Evolutionary conservation across 2,888 invertebrate species (phyloP).

Genomic region (Strigamia maritima): DNA sequence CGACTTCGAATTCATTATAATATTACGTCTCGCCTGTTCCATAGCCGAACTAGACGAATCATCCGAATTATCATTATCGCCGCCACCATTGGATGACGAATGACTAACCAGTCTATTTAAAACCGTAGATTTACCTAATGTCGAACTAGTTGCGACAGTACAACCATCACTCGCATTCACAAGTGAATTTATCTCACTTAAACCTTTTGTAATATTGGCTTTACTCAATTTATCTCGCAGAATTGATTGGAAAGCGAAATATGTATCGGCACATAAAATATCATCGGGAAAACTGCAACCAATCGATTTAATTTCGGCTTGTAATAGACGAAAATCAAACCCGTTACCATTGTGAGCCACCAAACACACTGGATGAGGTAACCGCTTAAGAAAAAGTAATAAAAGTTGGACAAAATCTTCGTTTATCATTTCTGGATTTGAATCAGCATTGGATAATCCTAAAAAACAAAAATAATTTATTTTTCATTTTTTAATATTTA

Average conservation of each 20-base stretch:
- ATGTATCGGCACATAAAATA: conserved; percentile 66
- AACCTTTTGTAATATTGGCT: neutral
- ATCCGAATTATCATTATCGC: neutral
- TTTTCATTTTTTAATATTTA: no score
- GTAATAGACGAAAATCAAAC: conserved; percentile 76
- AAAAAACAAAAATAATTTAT: neutral
- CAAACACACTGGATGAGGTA: conserved; percentile 70
- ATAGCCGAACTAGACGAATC: neutral
- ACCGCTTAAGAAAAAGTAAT: conserved; percentile 62
- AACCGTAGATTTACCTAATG: neutral
- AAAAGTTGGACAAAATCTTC: conserved; percentile 60
- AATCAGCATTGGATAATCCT: neutral
- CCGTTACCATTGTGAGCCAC: conserved; percentile 74
- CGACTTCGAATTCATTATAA: neutral
- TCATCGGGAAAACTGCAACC: conserved; percentile 57
- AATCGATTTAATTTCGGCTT: conserved; percentile 61
- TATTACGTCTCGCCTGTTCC: neutral
- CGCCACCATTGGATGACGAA: neutral
- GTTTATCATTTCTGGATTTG: conserved; percentile 54
- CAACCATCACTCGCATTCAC: no score
- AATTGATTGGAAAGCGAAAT: conserved; percentile 58
- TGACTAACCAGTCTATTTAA: no score
- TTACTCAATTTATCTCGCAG: neutral
- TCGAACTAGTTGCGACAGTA: neutral
- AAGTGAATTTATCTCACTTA: neutral